A percentile compares a stretch with the other conserved stretches of the same genome.
Conservation (phyloP, 2,113 vertebrate genomes). For the Callipepla californica region DNA sequence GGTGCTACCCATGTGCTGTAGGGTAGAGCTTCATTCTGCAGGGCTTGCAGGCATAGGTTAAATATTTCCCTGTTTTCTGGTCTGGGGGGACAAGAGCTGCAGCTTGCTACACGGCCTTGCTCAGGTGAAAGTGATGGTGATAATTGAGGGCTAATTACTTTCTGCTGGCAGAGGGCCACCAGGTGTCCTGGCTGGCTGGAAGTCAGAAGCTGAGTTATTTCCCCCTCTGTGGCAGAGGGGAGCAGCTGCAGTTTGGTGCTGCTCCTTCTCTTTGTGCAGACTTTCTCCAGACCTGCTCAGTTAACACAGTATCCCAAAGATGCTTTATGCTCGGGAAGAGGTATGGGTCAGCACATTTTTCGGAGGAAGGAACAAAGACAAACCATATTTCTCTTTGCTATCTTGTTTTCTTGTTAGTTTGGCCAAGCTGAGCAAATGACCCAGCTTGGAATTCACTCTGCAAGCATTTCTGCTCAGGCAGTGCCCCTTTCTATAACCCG, state of each 20-base stretch:
- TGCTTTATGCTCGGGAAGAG: not conserved
- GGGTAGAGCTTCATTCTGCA: accelerated
- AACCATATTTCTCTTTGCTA: accelerated
- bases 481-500: not conserved
- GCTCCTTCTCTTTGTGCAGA: not conserved
- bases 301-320: accelerated
- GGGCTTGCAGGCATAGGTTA: accelerated
- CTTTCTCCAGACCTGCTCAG: not conserved
- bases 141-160: not conserved
- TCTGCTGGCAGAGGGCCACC: not conserved
- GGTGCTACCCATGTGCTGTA: accelerated
- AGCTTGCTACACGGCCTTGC: not conserved
- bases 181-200: not conserved
- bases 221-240: too few relatives aligned
- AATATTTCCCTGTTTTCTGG: not conserved
- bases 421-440: not conserved
- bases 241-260: accelerated
- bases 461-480: not conserved
- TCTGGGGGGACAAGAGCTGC: not conserved
- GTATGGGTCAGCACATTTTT: accelerated
- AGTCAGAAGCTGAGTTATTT: accelerated
- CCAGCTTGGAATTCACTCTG: not conserved
- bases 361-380: accelerated
- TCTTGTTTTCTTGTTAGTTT: accelerated
- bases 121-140: not conserved